A percentile compares a stretch with the other conserved stretches of the same genome.
Conservation (phyloP, 2,797 vertebrate species). For the Champsocephalus gunnari region DNA sequence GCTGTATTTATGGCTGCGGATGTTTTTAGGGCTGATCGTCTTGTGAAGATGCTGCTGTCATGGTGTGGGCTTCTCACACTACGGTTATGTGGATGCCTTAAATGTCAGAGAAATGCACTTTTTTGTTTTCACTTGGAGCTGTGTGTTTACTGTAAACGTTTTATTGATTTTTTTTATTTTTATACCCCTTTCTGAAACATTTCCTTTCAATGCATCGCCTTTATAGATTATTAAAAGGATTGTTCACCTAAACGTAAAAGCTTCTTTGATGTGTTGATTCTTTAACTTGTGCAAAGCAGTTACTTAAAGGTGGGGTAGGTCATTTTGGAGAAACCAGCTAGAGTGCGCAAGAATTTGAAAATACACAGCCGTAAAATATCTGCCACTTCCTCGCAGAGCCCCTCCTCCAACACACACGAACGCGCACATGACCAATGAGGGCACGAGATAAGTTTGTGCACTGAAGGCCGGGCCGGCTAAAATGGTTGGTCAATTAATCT, state of each 20-base stretch:
- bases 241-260: slow-evolving; percentile 32
- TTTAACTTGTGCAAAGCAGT: slow-evolving; percentile 13
- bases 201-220: slow-evolving; percentile 57
- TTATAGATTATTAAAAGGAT: slow-evolving; percentile 64
- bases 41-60: slow-evolving; percentile 62
- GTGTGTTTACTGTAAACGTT: slow-evolving; percentile 50
- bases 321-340: no score
- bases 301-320: neutral
- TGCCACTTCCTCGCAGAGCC: no score
- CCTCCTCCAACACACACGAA: no score
- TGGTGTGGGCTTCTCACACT: slow-evolving; percentile 49
- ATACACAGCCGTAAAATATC: no score
- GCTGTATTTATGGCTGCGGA: slow-evolving; percentile 49
- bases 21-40: slow-evolving; percentile 56
- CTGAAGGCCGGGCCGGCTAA: no score
- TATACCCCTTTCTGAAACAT: slow-evolving; percentile 27
- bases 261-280: slow-evolving; percentile 21
- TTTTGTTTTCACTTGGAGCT: slow-evolving; percentile 35
- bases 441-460: no score
- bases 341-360: no score
- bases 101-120: slow-evolving; percentile 53
- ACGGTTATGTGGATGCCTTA: slow-evolving; percentile 56
- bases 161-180: slow-evolving; percentile 51
- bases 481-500: no score
- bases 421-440: no score